These are phyloP conservation scores for Sporophila hypoxantha DNA, from an alignment of 2,113 vertebrate species.

Conservation along the genomic window DNA sequence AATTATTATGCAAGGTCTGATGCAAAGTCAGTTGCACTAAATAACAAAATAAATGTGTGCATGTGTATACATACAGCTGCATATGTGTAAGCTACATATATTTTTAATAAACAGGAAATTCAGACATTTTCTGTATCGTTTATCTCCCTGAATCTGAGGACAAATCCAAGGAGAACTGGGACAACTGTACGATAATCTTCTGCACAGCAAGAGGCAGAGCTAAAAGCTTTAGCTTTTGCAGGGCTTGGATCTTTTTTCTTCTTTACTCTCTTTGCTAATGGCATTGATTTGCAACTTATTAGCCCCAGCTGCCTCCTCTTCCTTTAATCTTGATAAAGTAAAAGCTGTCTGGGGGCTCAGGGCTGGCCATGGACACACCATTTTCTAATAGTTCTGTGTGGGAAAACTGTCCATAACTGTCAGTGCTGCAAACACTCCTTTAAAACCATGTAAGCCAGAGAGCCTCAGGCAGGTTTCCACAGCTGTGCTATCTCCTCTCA, in stretches of 20 bases:
- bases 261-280: slow-evolving; percentile 3
- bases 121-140: not conserved
- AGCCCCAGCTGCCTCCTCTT: slow-evolving; percentile 5
- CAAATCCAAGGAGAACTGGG: not conserved
- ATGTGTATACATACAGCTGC: not conserved
- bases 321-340: slow-evolving; percentile 28
- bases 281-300: slow-evolving; percentile 32
- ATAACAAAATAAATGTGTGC: not conserved
- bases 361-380: not conserved
- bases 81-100: not conserved
- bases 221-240: not conserved
- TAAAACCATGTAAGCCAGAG: not conserved
- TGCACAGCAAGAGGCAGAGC: not conserved
- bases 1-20: not conserved
- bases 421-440: slow-evolving; percentile 13
- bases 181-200: not conserved
- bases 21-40: not conserved
- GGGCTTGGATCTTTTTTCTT: not conserved
- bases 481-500: slow-evolving; percentile 45
- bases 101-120: not conserved
- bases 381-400: slow-evolving; percentile 24
- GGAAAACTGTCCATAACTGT: slow-evolving; percentile 5
- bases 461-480: slow-evolving; percentile 42
- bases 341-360: not conserved
- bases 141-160: not conserved